Evolutionary conservation across 2,113 vertebrate species (phyloP).

Genomic region (Erpornis zantholeuca): DNA sequence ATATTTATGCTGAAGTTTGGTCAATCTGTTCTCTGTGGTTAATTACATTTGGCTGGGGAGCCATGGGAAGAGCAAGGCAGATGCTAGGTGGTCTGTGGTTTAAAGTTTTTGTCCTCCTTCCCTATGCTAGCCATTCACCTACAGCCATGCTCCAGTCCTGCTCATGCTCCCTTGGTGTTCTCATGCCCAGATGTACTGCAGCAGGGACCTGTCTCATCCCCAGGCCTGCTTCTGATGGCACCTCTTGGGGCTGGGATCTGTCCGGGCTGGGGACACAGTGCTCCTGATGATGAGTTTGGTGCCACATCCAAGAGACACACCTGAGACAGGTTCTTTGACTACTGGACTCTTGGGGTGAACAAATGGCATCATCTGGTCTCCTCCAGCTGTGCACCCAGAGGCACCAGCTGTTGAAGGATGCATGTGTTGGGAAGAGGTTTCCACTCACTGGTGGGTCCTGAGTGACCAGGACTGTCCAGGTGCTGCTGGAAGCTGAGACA

Average conservation of each 20-base stretch:
- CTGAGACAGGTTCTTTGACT: not conserved
- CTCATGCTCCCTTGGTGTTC: not conserved
- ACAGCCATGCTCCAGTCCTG: not conserved
- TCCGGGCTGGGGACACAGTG: rapidly evolving
- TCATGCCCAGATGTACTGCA: rapidly evolving
- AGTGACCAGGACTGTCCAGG: not conserved
- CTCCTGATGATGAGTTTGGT: not conserved
- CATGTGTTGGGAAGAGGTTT: not conserved
- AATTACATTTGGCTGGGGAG: not conserved
- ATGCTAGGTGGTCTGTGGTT: not conserved
- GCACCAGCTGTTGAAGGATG: not conserved
- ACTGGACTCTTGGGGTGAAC: not conserved
- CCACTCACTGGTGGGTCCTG: not conserved
- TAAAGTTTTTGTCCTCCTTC: not conserved
- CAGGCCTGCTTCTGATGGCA: not conserved
- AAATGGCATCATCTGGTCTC: not conserved
- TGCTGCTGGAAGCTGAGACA: not conserved
- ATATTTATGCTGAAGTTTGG: not conserved
- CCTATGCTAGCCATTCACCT: not conserved
- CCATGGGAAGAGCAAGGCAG: not conserved
- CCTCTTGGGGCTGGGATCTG: not conserved
- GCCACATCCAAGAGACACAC: not conserved
- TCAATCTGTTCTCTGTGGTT: not conserved
- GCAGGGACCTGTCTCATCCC: not conserved
- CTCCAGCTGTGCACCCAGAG: not conserved